These are phyloP conservation scores for Amblyraja radiata DNA, from an alignment of 2,797 vertebrate genomes.

Conservation along the genomic window DNA sequence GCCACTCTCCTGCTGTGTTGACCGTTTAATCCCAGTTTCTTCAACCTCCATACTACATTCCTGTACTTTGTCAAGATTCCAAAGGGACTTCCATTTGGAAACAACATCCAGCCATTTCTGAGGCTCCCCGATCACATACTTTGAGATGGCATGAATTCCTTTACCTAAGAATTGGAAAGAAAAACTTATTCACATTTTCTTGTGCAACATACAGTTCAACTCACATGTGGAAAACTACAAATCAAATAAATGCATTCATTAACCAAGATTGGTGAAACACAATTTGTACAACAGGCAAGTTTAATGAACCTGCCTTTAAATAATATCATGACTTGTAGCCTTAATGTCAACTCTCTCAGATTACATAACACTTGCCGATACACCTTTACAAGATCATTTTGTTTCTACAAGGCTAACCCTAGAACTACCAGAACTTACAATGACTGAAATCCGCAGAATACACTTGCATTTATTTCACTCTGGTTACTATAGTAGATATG, in stretches of 20 bases:
- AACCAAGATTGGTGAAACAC: neutral
- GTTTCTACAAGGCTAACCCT: neutral
- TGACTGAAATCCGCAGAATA: neutral
- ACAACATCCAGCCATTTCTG: slow-evolving; percentile 58
- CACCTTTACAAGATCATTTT: neutral
- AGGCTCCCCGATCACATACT: slow-evolving; percentile 56
- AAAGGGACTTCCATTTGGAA: slow-evolving; percentile 60
- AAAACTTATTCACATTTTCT: slow-evolving; percentile 4
- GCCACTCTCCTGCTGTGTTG: neutral
- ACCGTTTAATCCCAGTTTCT: neutral
- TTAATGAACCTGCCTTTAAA: neutral
- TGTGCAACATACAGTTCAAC: neutral
- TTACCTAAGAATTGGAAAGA: slow-evolving; percentile 48
- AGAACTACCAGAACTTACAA: neutral
- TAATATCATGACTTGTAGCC: neutral
- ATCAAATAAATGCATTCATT: neutral
- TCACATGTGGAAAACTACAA: neutral
- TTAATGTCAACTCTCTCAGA: neutral
- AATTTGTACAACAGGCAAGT: slow-evolving; percentile 46
- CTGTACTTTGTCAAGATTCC: neutral
- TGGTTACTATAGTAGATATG: neutral
- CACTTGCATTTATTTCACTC: neutral
- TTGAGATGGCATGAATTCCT: slow-evolving; percentile 56
- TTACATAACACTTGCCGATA: neutral
- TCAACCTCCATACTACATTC: neutral